Conservation (phyloP, 2,113 vertebrate genomes). For the Periophthalmus modestus region DNA sequence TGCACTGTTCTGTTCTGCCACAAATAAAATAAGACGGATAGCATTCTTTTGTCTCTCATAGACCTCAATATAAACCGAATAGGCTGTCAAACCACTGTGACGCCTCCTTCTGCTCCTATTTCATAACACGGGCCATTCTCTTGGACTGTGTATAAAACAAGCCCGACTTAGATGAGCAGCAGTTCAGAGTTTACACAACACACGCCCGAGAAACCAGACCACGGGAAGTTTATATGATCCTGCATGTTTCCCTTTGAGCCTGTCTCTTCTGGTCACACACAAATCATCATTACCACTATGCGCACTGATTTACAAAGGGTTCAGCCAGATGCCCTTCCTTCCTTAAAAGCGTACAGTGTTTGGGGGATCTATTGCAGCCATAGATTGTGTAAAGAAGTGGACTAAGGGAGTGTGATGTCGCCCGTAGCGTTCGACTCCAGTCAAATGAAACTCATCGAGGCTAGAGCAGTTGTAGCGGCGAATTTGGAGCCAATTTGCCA, state of each 20-base stretch:
- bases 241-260: neutral
- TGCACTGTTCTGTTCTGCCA: no score
- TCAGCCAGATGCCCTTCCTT: no score
- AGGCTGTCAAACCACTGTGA: neutral
- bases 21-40: neutral
- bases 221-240: neutral
- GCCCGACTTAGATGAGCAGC: slow-evolving; percentile 1
- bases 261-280: neutral
- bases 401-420: no score
- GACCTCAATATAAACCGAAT: neutral
- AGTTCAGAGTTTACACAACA: slow-evolving; percentile 3
- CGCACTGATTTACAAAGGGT: neutral
- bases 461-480: no score
- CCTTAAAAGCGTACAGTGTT: no score
- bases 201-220: neutral
- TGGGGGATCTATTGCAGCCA: no score
- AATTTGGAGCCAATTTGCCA: no score
- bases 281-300: neutral
- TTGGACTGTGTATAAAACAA: neutral
- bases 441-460: no score
- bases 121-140: neutral
- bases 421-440: no score
- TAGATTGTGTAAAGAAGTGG: no score
- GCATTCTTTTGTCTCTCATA: neutral
- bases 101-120: neutral